Base-by-base conservation (phyloP, 2,797 vertebrate genomes). In the Poeciliopsis paucimaculata region DNA sequence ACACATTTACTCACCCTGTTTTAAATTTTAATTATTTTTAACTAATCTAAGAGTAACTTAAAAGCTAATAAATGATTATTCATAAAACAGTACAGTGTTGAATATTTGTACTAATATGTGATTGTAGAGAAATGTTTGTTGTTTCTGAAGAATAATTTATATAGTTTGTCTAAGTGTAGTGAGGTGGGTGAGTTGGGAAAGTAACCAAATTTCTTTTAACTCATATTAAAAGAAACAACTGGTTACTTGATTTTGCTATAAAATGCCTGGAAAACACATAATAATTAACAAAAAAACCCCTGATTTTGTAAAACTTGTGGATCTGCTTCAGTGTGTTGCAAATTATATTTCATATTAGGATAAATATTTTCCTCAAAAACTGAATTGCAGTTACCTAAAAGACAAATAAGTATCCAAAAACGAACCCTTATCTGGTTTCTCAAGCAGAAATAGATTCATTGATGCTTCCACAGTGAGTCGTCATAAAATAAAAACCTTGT, bases 401-500 rank as follows among this genome's bases (percentile, higher is more conserved):
- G 5, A 12, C 10, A 46, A 11, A 28, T 34, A 36, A 36, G 31
- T 10, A 0, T 18, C 2, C 20, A 20, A 10, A 64, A 16, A 31
- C 6, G 2, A 60, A 16, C 13, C 28, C 11, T 57, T 2, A 43
- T 43, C 39, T 70, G 23, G 36, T 26, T 68, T 68, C 10, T 43
- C 23, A 7, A 26, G 39, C 23, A 5, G 15, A 15, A n/a, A 5
- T 1, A 43, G 10, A 13, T n/a, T 7, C n/a, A 12, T 6, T 70
- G 36, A 2, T 43, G 64, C 9, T 26, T 26, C 36, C 39, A 68
- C 20, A 68, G 18, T 68, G 20, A 41, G 39, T 41, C 41, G 23
- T 43, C 66, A 70, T 26, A 18, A 62, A 62, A 64, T 20, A 10
- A 64, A 62, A 36, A 36, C 31, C 62, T 36, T 70, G 82, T 55